Evolutionary conservation across 1,140 invertebrate genomes (phyloP), one percentile per base, ranked within the genome.

Genomic region (Heliconius congener): DNA sequence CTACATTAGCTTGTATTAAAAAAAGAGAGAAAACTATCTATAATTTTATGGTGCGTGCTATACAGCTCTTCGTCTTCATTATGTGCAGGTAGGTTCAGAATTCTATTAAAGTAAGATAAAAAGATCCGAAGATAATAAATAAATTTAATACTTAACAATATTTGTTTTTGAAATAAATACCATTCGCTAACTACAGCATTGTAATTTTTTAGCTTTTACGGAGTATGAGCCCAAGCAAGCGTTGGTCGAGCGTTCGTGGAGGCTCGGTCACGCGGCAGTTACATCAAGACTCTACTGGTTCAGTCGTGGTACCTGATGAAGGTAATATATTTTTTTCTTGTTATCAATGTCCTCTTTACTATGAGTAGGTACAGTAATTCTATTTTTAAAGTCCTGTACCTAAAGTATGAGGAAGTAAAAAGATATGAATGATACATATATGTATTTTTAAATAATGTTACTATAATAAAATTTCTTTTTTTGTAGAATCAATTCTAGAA

Each of bases 231-330:
- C 94, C 92, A 2, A 89, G 85, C 80, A 93, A 93, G 83, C 91
- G 91, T 72, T 96, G 92, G 87, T 89, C 91, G 27, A 87, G 85
- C 80, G 78, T 86, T 18, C 86, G 90, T 13, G 85, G 86, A 1
- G 80, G 81, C 1, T 90, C 90, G 0, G 73, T 79, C 0, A 76
- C 86, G 27, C 83, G 87, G 13, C 84, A 79, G 27, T 82, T 93
- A 66, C 93, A 93, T 37, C 96, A 97, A 88, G 96, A 97, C 89
- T 96, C 96, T 1, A 96, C 96, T 2, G 97, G 97, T 52, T 97
- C 96, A 83, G 96, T 97, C 13, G 96, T 96, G 42, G 95, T 96
- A 4, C 95, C 95, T 19, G 96, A 96, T 80, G 95, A 94, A 85
- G 94, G 93, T 93, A 77, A 55, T 1, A 52, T 52, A 52, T 52